Conservation (phyloP, 1,140 invertebrate genomes). For the Paralvinella palmiformis region DNA sequence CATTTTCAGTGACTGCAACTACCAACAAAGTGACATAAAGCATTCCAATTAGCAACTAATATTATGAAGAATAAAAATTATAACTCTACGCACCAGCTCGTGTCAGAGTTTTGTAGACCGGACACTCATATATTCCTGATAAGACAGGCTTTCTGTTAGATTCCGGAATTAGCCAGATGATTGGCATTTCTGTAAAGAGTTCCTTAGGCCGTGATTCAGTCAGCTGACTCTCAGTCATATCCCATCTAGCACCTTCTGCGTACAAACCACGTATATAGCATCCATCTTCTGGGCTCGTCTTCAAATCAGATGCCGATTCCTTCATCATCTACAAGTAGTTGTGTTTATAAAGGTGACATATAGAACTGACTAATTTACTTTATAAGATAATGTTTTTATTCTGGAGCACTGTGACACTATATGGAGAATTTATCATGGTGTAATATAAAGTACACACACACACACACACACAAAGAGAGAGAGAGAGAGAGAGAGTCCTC, state of each 20-base stretch:
- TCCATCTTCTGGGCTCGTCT: constrained; percentile 39
- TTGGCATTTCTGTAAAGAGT: constrained; percentile 48
- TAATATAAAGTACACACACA: no score
- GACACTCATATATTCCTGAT: constrained; percentile 47
- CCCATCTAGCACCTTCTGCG: constrained; percentile 50
- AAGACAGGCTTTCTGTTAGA: constrained; percentile 35
- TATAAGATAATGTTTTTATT: no score
- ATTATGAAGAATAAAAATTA: background rate
- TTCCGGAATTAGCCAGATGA: constrained; percentile 47
- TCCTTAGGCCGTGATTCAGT: constrained; percentile 49
- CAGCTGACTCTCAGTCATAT: constrained; percentile 29
- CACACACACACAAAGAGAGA: no score
- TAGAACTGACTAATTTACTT: no score
- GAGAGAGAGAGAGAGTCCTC: no score
- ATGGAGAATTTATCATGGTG: no score
- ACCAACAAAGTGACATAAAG: background rate
- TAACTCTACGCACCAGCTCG: constrained; percentile 40
- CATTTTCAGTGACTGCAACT: background rate
- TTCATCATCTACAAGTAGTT: constrained; percentile 26
- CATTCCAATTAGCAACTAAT: background rate
- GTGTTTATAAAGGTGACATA: no score
- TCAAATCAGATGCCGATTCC: constrained; percentile 31
- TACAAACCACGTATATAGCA: constrained; percentile 51
- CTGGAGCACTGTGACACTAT: no score
- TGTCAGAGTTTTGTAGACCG: constrained; percentile 52